These are phyloP conservation scores for Taxidea taxus DNA, from an alignment of 2,113 vertebrate species.

Conservation along the genomic window DNA sequence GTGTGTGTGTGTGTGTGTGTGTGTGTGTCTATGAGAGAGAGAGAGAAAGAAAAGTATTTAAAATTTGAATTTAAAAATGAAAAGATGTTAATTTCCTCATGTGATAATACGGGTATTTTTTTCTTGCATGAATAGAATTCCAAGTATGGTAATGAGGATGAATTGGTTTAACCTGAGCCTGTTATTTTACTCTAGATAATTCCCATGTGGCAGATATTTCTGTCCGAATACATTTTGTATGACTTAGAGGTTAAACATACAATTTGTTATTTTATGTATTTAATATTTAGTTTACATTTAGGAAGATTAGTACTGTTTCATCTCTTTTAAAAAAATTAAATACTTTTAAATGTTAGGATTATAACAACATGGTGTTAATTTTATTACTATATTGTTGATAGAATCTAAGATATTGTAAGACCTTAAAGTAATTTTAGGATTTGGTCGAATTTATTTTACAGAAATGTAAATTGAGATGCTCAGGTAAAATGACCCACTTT, in stretches of 20 bases:
- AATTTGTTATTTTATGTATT: constrained; percentile 8
- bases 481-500: neutral
- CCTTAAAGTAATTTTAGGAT: neutral
- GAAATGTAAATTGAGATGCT: constrained; percentile 4
- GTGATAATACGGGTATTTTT: neutral
- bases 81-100: neutral
- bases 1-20: neutral
- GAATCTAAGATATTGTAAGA: neutral
- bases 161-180: neutral
- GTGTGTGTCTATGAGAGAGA: neutral
- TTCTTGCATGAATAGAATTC: neutral
- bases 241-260: constrained; percentile 1
- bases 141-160: neutral
- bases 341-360: constrained; percentile 1
- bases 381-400: neutral
- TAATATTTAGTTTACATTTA: constrained; percentile 3
- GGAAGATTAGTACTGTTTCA: neutral
- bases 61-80: constrained; percentile 1
- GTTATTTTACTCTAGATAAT: neutral
- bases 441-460: constrained; percentile 18
- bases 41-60: neutral
- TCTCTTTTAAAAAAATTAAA: constrained; percentile 2
- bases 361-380: neutral
- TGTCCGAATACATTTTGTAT: constrained; percentile 22
- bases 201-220: neutral